Conservation (phyloP, 2,797 vertebrate genomes). For the Kryptolebias ocellatus region DNA sequence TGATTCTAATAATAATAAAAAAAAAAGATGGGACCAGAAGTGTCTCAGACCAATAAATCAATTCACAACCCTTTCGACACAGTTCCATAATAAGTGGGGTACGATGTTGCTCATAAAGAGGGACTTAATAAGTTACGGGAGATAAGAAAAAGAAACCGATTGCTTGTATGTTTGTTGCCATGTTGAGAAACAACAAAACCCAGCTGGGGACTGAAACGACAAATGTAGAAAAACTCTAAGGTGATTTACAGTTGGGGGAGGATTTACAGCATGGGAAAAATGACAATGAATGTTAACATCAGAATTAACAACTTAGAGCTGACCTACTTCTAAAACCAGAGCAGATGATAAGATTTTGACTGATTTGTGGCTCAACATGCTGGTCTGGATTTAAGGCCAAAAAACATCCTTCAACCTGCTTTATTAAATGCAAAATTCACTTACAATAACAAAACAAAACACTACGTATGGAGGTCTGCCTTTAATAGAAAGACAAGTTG, state of each 20-base stretch:
- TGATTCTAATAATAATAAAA: neutral
- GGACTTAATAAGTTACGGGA: neutral
- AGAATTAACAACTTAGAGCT: too few relatives aligned
- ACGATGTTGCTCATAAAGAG: slow-evolving; percentile 17
- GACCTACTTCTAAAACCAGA: too few relatives aligned
- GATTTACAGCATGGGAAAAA: neutral
- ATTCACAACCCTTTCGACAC: neutral
- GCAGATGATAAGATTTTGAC: neutral
- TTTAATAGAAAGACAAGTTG: too few relatives aligned
- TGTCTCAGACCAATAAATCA: slow-evolving; percentile 1
- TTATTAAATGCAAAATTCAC: neutral
- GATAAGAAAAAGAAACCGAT: too few relatives aligned
- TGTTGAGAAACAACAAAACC: slow-evolving; percentile 40
- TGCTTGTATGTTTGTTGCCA: too few relatives aligned
- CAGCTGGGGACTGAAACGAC: slow-evolving; percentile 46
- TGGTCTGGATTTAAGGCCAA: too few relatives aligned
- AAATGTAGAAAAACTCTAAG: slow-evolving; percentile 1
- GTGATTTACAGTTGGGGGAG: neutral
- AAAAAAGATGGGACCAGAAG: slow-evolving; percentile 1
- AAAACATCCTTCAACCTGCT: neutral
- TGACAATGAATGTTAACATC: too few relatives aligned
- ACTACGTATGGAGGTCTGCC: too few relatives aligned
- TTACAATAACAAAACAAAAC: too few relatives aligned
- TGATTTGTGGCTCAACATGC: neutral
- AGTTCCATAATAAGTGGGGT: slow-evolving; percentile 4